Base-by-base conservation (phyloP, 2,113 vertebrate species). In the Ameiurus melas region DNA sequence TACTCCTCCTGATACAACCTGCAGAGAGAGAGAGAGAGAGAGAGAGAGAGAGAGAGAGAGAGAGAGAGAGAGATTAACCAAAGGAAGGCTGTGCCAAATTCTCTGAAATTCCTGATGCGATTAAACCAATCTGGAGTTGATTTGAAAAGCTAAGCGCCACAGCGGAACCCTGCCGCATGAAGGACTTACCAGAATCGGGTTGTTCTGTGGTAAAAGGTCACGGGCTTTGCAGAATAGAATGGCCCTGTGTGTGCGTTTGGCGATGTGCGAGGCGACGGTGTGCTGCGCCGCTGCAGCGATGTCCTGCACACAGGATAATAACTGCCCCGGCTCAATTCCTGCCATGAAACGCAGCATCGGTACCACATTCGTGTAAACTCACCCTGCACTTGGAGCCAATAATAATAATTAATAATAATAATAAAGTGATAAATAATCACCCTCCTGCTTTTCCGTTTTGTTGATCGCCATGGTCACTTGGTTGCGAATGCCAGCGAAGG, bases 1-100 rank as follows among this genome's bases (percentile, higher is more conserved):
- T 64, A 99, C 98, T 83, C 98, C 98, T 92, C 98, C 98, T 22
- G 98, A 99, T 51, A 96, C 91, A 86, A 99, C 98, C 98, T 99
- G 81, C 19, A 85, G 53, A 70, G 57, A 17, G 58, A 33, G 83
- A 68, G n/a, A 68, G 64, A 68, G 64, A 33, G 2, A 12, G 14
- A 51, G 9, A 55, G 43, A 64, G 73, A 57, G 39, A 73, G 33
- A 39, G 27, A 57, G 2, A 27, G 13, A 68, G 16, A 36, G 39
- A 43, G n/a, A 55, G 83, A 43, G 22, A 43, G 17, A 22, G 12
- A 14, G 64, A 68, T 25, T 4, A 16, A 22, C 17, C 9, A 75
- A 71, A 16, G 30, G 9, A 36, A 75, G 8, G 2, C 77, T 77
- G 20, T 33, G 55, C 79, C 58, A 88, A 62, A 85, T 85, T 82